Conservation (phyloP, 2,113 vertebrate genomes). For the Megaceryle torquata region DNA sequence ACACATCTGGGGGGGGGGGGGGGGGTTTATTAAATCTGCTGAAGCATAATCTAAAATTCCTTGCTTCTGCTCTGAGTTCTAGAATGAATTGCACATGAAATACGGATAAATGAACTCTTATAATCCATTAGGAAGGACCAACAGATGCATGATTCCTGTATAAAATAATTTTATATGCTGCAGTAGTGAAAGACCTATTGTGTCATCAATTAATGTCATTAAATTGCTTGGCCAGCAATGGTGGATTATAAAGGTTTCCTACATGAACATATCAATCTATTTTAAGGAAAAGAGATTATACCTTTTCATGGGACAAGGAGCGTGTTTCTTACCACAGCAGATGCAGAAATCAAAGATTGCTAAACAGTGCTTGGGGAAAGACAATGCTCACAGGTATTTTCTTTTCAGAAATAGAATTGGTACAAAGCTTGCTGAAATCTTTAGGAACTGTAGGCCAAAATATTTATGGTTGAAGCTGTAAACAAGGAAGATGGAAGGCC, state of each 20-base stretch:
- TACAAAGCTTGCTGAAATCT: not conserved
- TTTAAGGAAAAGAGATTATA: not conserved
- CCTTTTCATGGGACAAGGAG: not conserved
- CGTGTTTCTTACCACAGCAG: not conserved
- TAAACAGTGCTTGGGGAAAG: not conserved
- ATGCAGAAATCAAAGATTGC: not conserved
- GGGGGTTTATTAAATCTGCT: not conserved
- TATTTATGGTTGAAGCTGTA: not conserved
- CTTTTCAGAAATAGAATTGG: not conserved
- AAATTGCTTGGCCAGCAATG: not conserved
- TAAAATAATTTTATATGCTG: not conserved
- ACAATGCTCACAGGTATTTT: not conserved
- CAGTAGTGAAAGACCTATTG: not conserved
- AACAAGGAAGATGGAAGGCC: not conserved
- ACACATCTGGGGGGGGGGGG: not conserved
- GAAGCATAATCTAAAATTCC: not conserved
- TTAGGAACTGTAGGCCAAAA: not conserved
- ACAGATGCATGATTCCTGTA: not conserved
- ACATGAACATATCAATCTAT: not conserved
- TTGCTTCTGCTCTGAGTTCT: not conserved
- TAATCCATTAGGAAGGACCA: not conserved
- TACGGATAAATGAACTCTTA: not conserved
- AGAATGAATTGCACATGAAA: not conserved
- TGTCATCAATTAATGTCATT: not conserved
- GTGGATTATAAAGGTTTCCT: not conserved